Evolutionary conservation across 1,140 invertebrate genomes (phyloP).

Genomic region (Cephus cinctus): DNA sequence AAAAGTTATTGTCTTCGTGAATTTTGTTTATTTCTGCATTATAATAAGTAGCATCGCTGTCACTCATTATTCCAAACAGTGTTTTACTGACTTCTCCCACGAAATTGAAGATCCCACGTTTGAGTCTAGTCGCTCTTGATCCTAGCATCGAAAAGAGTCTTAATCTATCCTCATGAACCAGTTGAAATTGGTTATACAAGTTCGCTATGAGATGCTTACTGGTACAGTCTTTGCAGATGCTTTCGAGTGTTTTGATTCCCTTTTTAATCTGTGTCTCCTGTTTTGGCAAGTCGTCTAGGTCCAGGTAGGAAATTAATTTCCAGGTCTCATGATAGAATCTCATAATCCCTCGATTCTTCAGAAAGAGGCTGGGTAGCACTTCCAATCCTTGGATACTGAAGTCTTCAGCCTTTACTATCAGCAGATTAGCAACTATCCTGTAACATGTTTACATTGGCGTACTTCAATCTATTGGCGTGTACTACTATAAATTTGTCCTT

Average conservation of each 20-base stretch:
- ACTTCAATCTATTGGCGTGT: slow-evolving; percentile 11
- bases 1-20: neutral
- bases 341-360: neutral
- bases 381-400: neutral
- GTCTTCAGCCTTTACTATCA: neutral
- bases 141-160: neutral
- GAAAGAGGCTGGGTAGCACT: neutral
- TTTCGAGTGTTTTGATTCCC: neutral
- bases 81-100: neutral
- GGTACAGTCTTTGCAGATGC: neutral
- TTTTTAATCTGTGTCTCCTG: neutral
- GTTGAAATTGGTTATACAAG: neutral
- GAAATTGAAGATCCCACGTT: neutral
- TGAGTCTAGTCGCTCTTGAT: neutral
- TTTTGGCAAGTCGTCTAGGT: neutral
- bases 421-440: slow-evolving; percentile 8
- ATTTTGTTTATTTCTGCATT: neutral
- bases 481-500: slow-evolving; percentile 7
- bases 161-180: neutral
- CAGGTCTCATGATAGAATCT: neutral
- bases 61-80: neutral
- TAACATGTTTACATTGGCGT: slow-evolving; percentile 14
- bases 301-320: neutral
- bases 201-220: neutral
- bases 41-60: neutral